A percentile compares a stretch with the other conserved stretches of the same genome.
Conservation (phyloP, 2,113 vertebrate species). For the Callocephalon fimbriatum region DNA sequence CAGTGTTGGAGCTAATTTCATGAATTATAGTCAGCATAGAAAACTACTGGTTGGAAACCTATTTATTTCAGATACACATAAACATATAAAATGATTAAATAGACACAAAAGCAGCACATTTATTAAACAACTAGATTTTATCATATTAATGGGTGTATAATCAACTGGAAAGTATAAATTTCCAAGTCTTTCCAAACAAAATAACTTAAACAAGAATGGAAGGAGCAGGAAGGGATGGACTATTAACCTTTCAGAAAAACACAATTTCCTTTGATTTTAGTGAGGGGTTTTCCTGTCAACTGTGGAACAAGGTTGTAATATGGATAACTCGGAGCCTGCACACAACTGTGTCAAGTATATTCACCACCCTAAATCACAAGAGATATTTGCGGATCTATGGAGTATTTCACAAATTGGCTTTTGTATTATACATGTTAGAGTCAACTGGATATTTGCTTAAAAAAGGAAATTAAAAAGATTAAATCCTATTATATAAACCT, state of each 20-base stretch:
- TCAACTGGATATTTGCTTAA: conserved; percentile 23
- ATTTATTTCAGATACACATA: not conserved
- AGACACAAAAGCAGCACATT: not conserved
- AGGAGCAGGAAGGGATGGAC: not conserved
- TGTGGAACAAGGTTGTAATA: not conserved
- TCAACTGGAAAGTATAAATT: not conserved
- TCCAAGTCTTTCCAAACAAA: not conserved
- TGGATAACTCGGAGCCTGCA: not conserved
- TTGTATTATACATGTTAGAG: not conserved
- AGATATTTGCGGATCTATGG: not conserved
- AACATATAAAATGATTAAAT: conserved; percentile 6
- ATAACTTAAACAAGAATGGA: not conserved
- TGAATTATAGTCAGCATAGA: not conserved
- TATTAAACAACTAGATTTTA: not conserved
- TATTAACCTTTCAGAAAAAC: not conserved
- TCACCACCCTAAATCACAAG: not conserved
- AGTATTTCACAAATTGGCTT: conserved; percentile 16
- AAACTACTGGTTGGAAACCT: not conserved
- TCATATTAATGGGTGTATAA: not conserved
- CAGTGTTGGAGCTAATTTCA: not conserved
- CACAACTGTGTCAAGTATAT: not conserved
- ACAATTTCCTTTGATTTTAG: not conserved
- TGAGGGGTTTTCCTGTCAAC: not conserved
- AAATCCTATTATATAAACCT: conserved; percentile 25
- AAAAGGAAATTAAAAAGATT: conserved; percentile 9